Conservation (phyloP, 2,888 invertebrate genomes). For the Luperina nickerlii region DNA sequence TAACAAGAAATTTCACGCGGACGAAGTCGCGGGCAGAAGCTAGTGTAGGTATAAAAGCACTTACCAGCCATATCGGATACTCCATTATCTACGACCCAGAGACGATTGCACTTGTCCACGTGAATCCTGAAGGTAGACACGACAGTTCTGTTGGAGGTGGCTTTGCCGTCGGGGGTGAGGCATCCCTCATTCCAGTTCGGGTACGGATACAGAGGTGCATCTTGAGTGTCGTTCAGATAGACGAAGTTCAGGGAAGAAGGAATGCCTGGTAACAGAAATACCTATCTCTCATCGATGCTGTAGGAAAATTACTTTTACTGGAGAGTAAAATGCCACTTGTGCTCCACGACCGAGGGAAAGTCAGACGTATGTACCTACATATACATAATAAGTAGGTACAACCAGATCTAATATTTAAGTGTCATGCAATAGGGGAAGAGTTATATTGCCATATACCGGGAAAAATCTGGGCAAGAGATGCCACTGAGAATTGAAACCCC, state of each 20-base stretch:
- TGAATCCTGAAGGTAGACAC: slow-evolving; percentile 93
- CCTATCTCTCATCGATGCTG: not conserved
- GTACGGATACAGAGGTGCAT: slow-evolving; percentile 92
- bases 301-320: not conserved
- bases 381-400: too few species aligned
- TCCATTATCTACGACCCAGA: slow-evolving; percentile 95
- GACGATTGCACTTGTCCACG: slow-evolving; percentile 93
- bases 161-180: slow-evolving; percentile 85
- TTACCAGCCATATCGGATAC: slow-evolving; percentile 92
- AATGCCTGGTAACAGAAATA: slow-evolving; percentile 71
- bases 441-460: not conserved
- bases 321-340: not conserved
- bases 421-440: not conserved
- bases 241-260: slow-evolving; percentile 88
- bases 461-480: not conserved
- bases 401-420: not conserved
- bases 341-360: not conserved
- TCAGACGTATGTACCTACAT: not conserved
- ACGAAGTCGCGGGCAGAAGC: too few species aligned
- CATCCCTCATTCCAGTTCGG: slow-evolving; percentile 94
- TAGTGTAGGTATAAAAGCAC: slow-evolving; percentile 14
- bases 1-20: too few species aligned
- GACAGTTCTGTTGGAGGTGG: slow-evolving; percentile 89
- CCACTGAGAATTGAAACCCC: not conserved
- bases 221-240: slow-evolving; percentile 90